Evolutionary conservation across 2,113 vertebrate species (phyloP).

Genomic region (Prolemur simus): DNA sequence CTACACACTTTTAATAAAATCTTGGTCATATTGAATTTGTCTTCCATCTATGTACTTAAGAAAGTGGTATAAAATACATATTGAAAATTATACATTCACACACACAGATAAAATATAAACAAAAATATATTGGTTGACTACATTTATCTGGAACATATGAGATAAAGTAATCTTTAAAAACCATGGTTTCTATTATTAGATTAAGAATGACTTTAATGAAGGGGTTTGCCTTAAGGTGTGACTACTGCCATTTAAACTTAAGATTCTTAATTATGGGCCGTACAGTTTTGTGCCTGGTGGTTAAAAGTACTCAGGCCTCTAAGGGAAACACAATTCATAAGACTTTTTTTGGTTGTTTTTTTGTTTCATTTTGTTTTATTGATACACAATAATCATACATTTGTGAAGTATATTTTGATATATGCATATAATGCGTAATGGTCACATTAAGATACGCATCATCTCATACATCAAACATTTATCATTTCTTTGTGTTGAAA

Average conservation of each 20-base stretch:
- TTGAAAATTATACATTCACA: background rate
- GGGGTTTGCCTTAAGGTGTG: background rate
- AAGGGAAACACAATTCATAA: background rate
- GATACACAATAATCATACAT: background rate
- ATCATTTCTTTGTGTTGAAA: no score
- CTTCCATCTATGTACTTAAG: background rate
- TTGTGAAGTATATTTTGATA: background rate
- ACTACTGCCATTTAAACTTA: background rate
- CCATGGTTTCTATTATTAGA: background rate
- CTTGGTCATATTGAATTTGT: background rate
- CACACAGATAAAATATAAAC: background rate
- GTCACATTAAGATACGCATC: no score
- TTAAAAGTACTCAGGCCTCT: background rate
- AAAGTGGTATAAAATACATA: background rate
- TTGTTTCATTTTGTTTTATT: background rate
- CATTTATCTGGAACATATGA: background rate
- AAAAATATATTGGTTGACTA: background rate
- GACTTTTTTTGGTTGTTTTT: background rate
- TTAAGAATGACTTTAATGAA: background rate
- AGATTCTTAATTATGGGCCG: background rate
- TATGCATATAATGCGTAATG: no score
- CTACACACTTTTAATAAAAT: background rate
- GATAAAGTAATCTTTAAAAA: conserved; percentile 8
- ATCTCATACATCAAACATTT: no score
- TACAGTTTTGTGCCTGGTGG: background rate